Conservation (phyloP, 2,888 invertebrate genomes). For the Cryptocheilus praepositus region DNA sequence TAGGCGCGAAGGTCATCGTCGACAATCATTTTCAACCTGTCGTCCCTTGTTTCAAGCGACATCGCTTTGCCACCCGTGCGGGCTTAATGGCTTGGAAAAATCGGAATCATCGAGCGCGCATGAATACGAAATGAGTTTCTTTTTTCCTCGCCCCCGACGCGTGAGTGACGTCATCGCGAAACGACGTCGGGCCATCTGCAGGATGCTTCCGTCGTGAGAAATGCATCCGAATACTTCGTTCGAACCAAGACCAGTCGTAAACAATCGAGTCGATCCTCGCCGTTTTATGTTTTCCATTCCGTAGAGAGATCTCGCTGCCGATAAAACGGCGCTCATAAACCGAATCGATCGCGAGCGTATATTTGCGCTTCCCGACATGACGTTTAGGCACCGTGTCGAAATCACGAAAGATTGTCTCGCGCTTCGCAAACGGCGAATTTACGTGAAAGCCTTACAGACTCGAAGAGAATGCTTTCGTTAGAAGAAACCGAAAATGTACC, state of each 20-base stretch:
- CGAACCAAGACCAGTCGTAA: no score
- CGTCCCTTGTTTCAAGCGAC: slow-evolving; percentile 65
- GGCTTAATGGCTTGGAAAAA: slow-evolving; percentile 73
- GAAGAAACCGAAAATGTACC: no score
- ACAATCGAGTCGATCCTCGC: no score
- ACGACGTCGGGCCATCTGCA: slow-evolving; percentile 35
- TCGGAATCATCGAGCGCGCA: slow-evolving; percentile 69
- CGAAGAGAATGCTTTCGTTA: not conserved
- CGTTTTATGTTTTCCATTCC: no score
- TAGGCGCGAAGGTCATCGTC: slow-evolving; percentile 52
- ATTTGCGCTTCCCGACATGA: no score
- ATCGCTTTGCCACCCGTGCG: slow-evolving; percentile 62
- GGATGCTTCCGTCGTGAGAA: not conserved
- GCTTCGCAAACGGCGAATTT: no score
- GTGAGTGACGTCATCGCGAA: slow-evolving; percentile 60
- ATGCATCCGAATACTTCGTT: not conserved
- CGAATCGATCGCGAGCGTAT: no score
- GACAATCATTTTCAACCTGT: slow-evolving; percentile 70
- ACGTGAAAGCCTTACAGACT: not conserved
- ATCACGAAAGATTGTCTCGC: no score
- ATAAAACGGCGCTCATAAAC: no score
- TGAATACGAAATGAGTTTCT: slow-evolving; percentile 72
- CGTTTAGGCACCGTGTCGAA: no score
- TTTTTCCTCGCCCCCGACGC: slow-evolving; percentile 44
- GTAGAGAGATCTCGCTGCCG: no score